These are phyloP conservation scores for Aspidiotus destructor DNA, from an alignment of 2,888 invertebrate species.

Conservation along the genomic window DNA sequence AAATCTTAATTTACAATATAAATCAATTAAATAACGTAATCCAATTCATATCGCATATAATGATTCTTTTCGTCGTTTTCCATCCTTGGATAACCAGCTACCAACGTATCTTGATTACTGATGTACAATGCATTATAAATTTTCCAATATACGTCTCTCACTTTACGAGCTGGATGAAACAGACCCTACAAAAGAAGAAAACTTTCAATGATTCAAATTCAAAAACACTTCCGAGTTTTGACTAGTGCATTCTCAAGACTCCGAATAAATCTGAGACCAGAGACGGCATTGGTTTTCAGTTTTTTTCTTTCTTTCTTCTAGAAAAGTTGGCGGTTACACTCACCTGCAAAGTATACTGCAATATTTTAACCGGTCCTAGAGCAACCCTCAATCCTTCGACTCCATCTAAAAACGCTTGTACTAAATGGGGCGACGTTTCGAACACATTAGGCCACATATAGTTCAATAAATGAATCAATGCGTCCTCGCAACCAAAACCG, in stretches of 20 bases:
- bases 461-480: conserved; percentile 89
- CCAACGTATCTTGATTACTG: conserved; percentile 95
- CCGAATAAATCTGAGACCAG: too few species aligned
- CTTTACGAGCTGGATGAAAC: conserved; percentile 98
- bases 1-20: too few species aligned
- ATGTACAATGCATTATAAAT: conserved; percentile 99
- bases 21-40: conserved; percentile 68
- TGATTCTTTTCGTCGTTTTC: conserved; percentile 91
- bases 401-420: conserved; percentile 99
- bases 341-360: conserved; percentile 93
- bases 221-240: background rate
- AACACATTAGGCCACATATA: conserved; percentile 99
- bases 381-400: conserved; percentile 96
- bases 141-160: conserved; percentile 99
- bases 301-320: too few species aligned
- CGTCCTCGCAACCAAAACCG: conserved; percentile 98
- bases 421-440: conserved; percentile 98
- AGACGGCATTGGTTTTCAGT: too few species aligned
- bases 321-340: conserved; percentile 11
- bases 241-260: too few species aligned
- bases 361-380: conserved; percentile 88
- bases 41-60: conserved; percentile 84
- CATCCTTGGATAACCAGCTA: conserved; percentile 94
- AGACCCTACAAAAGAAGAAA: conserved; percentile 87
- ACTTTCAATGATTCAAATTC: conserved; percentile 21